These are phyloP conservation scores for Uromys caudimaculatus DNA, from an alignment of 2,797 vertebrate species.

Conservation along the genomic window DNA sequence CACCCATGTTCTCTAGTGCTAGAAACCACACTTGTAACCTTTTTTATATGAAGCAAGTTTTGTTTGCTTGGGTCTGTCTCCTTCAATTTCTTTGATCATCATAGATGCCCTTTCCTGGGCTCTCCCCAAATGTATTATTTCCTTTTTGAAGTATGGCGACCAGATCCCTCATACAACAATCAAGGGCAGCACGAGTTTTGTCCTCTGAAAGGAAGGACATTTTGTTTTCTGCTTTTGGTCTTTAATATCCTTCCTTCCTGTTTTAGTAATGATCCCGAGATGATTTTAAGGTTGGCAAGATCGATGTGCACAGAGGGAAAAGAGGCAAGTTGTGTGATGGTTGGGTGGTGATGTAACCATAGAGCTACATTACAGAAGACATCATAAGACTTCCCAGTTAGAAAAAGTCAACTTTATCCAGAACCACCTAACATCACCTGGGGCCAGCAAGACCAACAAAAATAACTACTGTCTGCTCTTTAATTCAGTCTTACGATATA, in stretches of 20 bases:
- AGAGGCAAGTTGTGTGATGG: neutral
- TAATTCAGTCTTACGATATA: neutral
- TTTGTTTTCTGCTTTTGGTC: neutral
- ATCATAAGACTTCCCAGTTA: neutral
- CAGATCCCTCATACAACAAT: neutral
- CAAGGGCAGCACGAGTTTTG: neutral
- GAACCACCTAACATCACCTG: neutral
- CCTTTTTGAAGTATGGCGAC: neutral
- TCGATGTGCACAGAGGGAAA: no score
- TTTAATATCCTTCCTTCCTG: neutral
- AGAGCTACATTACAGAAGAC: neutral
- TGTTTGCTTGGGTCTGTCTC: constrained; percentile 40
- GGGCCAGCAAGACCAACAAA: neutral
- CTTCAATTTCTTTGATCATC: neutral
- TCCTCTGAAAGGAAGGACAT: constrained; percentile 36
- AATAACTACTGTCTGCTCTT: neutral
- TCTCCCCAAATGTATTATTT: constrained; percentile 18
- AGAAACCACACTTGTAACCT: neutral
- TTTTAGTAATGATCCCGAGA: neutral
- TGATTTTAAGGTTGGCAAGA: neutral
- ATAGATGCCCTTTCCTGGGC: neutral
- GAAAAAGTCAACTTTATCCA: neutral
- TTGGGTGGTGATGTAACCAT: neutral
- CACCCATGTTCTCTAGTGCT: neutral
- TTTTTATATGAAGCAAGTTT: constrained; percentile 9